These are phyloP conservation scores for Cryptops parisi DNA, from an alignment of 2,888 invertebrate genomes.

Conservation along the genomic window DNA sequence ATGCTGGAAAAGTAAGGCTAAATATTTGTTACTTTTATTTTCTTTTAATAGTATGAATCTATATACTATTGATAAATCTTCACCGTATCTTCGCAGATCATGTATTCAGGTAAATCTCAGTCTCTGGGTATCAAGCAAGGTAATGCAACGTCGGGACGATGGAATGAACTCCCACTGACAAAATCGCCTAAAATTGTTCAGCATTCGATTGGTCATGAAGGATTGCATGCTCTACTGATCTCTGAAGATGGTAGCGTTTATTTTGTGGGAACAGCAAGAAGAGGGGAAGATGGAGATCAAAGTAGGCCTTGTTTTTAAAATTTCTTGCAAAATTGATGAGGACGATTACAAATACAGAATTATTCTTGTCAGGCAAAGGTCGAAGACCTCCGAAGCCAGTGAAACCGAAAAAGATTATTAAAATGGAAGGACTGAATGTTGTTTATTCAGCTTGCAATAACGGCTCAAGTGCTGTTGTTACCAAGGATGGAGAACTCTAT, in stretches of 20 bases:
- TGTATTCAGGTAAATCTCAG: conserved; percentile 74
- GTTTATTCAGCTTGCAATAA: conserved; percentile 81
- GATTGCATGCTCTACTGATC: conserved; percentile 77
- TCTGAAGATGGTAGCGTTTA: conserved; percentile 83
- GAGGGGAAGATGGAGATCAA: conserved; percentile 88
- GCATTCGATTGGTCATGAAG: conserved; percentile 84
- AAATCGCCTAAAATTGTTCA: conserved; percentile 59
- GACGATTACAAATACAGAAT: not conserved
- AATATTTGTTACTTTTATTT: not conserved
- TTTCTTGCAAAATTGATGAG: not conserved
- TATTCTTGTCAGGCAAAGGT: conserved; percentile 27
- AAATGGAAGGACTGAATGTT: conserved; percentile 71
- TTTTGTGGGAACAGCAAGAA: conserved; percentile 68
- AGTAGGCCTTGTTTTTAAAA: conserved; percentile 33
- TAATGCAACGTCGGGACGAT: conserved; percentile 29
- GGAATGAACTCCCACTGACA: conserved; percentile 42
- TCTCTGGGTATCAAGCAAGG: conserved; percentile 64
- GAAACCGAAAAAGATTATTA: conserved; percentile 81
- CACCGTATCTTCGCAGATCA: conserved; percentile 39
- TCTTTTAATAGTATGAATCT: not conserved
- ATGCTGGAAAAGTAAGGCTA: conserved; percentile 57
- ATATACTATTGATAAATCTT: not conserved
- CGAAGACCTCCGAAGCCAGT: conserved; percentile 74
- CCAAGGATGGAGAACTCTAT: conserved; percentile 71
- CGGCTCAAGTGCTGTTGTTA: conserved; percentile 84